Percentiles rank a stretch among this genome's conserved stretches.
These are phyloP conservation scores for Tragelaphus scriptus DNA, from an alignment of 2,113 vertebrate species.

Conservation along the genomic window DNA sequence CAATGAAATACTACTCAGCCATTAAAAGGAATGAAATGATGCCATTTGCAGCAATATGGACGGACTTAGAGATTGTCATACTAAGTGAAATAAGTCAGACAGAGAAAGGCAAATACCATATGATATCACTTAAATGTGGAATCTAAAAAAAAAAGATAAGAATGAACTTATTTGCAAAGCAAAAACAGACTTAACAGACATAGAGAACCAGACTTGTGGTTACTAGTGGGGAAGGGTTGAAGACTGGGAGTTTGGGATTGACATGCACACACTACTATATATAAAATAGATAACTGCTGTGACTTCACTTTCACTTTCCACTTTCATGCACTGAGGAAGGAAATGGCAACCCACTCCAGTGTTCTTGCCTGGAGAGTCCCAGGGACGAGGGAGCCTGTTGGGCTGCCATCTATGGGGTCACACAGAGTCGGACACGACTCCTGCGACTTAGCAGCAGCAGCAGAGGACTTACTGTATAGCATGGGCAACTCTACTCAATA, in stretches of 20 bases:
- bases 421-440: no score
- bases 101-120: not conserved
- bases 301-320: no score
- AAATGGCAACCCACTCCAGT: no score
- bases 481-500: not conserved
- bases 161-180: not conserved
- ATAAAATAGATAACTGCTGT: not conserved
- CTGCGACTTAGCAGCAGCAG: no score
- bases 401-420: no score
- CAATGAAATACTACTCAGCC: not conserved
- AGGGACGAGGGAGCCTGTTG: no score
- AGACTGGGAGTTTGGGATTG: not conserved
- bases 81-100: not conserved
- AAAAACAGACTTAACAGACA: not conserved
- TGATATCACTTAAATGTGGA: not conserved
- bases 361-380: no score
- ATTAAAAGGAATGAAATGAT: not conserved
- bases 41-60: not conserved
- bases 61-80: not conserved
- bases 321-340: no score
- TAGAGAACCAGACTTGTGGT: not conserved
- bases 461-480: not conserved
- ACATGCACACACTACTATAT: not conserved
- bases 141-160: not conserved
- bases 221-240: not conserved